Percentiles rank a stretch among this genome's conserved stretches.
Conservation (phyloP, 2,888 invertebrate species). For the Cheiracanthium punctorium region DNA sequence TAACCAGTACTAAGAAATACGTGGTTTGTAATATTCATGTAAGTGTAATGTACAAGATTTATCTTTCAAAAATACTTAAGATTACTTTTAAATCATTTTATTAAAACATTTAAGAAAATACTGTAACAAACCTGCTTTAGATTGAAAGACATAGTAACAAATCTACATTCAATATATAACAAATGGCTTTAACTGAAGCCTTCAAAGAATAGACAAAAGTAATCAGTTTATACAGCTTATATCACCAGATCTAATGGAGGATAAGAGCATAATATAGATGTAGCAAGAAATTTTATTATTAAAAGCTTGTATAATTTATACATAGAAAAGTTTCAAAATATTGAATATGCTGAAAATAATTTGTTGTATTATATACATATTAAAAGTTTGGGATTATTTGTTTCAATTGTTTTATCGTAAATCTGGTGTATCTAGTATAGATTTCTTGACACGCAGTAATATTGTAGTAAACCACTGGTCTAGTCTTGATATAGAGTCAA, state of each 20-base stretch:
- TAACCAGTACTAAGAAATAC: too few relatives aligned
- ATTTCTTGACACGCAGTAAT: conserved; percentile 93
- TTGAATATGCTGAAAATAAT: background rate
- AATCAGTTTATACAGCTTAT: background rate
- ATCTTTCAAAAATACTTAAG: too few relatives aligned
- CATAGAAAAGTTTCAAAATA: conserved; percentile 7
- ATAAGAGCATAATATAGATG: background rate
- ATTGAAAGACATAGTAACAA: background rate
- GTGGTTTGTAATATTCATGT: too few relatives aligned
- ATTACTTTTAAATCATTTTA: background rate
- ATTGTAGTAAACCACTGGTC: conserved; percentile 99
- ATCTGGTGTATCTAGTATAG: conserved; percentile 63
- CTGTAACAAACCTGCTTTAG: background rate
- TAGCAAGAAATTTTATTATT: background rate
- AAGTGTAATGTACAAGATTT: too few relatives aligned
- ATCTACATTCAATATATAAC: background rate
- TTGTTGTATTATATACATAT: conserved; percentile 5
- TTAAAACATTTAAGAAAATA: conserved; percentile 7
- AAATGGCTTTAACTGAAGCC: background rate
- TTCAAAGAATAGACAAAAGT: background rate
- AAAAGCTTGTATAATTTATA: background rate
- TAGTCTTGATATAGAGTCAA: conserved; percentile 96
- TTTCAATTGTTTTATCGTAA: conserved; percentile 32
- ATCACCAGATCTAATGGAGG: background rate
- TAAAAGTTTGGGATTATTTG: background rate